Evolutionary conservation across 2,888 invertebrate species (phyloP).

Genomic region (Escarpia spicata): DNA sequence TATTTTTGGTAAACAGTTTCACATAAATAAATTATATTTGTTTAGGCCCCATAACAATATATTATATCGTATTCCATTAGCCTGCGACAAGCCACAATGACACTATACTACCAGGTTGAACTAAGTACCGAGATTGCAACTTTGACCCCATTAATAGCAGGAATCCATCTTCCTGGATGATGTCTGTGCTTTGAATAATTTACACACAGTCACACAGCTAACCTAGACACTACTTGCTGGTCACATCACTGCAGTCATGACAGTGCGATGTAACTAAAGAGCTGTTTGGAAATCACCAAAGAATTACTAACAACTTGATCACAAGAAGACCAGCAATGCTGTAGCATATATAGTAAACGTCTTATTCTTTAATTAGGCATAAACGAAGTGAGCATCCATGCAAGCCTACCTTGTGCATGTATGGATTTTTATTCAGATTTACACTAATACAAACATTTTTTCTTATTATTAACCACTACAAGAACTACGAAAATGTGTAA

Average conservation of each 20-base stretch:
- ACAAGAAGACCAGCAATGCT: neutral
- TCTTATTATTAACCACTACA: neutral
- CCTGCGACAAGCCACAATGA: neutral
- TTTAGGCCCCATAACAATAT: too few relatives aligned
- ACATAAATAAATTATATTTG: too few relatives aligned
- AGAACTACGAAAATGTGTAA: too few relatives aligned
- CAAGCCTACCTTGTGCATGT: too few relatives aligned
- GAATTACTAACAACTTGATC: neutral
- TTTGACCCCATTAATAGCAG: neutral
- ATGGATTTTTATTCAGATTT: too few relatives aligned
- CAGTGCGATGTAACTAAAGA: neutral
- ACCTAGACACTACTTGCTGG: neutral
- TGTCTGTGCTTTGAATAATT: neutral
- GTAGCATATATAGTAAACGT: neutral
- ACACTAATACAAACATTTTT: too few relatives aligned
- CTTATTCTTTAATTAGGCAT: neutral
- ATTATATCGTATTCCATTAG: neutral
- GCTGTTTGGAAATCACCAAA: neutral
- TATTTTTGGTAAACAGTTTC: neutral
- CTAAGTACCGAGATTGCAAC: neutral
- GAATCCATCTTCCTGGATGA: neutral
- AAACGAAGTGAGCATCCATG: neutral
- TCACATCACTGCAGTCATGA: neutral
- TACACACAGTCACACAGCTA: neutral
- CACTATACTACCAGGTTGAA: neutral